Evolutionary conservation across 1,140 invertebrate species (phyloP).

Genomic region (Calycopis cecrops): DNA sequence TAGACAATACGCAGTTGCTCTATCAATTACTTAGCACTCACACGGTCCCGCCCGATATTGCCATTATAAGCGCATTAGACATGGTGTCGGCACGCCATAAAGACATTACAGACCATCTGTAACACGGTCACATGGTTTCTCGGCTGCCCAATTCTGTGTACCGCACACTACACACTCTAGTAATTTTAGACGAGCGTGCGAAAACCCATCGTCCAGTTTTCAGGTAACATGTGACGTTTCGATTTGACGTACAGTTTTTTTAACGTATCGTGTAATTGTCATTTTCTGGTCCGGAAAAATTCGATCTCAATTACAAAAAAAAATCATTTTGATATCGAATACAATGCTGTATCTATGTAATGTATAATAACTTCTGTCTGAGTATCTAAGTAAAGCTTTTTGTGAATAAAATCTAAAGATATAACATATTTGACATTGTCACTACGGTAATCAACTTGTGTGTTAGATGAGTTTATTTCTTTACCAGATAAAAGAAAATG

Average conservation of each 20-base stretch:
- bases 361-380: too few species aligned
- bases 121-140: constrained; percentile 70
- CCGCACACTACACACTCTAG: constrained; percentile 40
- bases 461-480: too few species aligned
- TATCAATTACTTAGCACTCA: constrained; percentile 65
- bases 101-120: constrained; percentile 59
- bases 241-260: constrained; percentile 57
- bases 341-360: too few species aligned
- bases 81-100: constrained; percentile 63
- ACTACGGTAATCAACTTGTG: too few species aligned
- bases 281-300: too few species aligned
- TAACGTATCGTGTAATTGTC: constrained; percentile 50
- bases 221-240: constrained; percentile 17
- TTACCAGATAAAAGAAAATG: too few species aligned
- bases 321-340: too few species aligned
- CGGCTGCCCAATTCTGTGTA: constrained; percentile 60
- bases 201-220: constrained; percentile 40
- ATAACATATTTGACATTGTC: too few species aligned
- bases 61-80: constrained; percentile 69
- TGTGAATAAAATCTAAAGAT: too few species aligned
- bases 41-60: constrained; percentile 49
- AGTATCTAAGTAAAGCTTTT: too few species aligned
- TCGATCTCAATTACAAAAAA: too few species aligned
- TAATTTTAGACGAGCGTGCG: constrained; percentile 55
- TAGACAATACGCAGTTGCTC: constrained; percentile 47